phyloP scores from a whole-genome alignment of 35 echinoderm and acorn worm genomes.

The Amphiura filiformis region DNA sequence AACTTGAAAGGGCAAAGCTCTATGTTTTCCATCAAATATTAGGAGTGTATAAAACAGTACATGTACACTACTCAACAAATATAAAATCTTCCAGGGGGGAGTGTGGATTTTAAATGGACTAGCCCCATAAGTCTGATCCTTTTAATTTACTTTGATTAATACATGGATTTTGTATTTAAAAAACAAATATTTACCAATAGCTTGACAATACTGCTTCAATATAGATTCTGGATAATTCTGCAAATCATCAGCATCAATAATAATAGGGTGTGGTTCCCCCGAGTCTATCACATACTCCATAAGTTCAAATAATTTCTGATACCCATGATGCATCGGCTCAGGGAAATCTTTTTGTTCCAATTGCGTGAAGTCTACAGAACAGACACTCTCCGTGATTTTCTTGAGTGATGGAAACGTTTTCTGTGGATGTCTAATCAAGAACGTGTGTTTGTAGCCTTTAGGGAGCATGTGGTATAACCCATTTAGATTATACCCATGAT shows the following conservation, averaged over 20 bases:
- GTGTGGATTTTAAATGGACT: no score
- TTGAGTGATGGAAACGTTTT: conserved; percentile 18
- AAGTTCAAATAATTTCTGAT: not conserved
- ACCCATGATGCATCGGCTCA: not conserved
- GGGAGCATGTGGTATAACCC: conserved; percentile 5
- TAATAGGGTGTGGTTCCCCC: not conserved
- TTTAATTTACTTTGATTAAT: no score
- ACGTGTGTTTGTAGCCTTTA: conserved; percentile 21
- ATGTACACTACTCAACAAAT: no score
- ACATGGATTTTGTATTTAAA: no score
- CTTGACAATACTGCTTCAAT: not conserved
- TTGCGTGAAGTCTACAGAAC: not conserved
- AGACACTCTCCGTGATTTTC: not conserved
- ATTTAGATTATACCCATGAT: not conserved
- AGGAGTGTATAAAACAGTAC: no score
- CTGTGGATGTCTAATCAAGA: conserved; percentile 34
- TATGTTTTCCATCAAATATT: no score
- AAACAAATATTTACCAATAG: conserved; percentile 3
- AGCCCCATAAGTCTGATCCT: no score
- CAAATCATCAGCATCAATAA: conserved; percentile 6
- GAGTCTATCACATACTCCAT: not conserved
- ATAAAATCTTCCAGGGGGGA: no score
- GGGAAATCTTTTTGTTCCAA: not conserved
- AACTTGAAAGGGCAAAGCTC: no score
- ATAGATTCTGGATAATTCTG: not conserved